Conservation (phyloP, 2,888 invertebrate genomes). For the Epinotia nisella region DNA sequence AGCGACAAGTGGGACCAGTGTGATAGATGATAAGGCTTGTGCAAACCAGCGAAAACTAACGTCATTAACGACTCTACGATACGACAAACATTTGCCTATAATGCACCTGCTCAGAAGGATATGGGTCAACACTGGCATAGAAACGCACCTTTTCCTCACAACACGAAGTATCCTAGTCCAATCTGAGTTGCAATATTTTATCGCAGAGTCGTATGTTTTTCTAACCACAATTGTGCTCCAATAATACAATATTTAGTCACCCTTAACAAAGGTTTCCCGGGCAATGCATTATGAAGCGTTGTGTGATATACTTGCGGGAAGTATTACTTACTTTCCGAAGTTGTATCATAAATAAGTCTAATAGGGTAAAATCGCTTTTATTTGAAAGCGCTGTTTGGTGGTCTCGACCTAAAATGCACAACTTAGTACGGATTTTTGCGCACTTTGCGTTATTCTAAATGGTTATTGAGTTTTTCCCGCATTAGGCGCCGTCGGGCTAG, state of each 20-base stretch:
- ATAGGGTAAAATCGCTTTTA: neutral
- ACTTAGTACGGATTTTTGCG: slow-evolving; percentile 17
- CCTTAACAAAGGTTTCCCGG: too few relatives aligned
- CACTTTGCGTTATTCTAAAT: slow-evolving; percentile 33
- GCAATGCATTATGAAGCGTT: neutral
- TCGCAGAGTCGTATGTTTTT: too few relatives aligned
- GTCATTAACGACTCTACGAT: neutral
- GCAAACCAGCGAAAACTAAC: neutral
- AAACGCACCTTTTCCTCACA: neutral
- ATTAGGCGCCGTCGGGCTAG: slow-evolving; percentile 5
- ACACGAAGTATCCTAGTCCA: neutral
- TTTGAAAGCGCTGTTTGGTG: neutral
- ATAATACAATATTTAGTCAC: too few relatives aligned
- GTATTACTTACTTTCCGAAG: neutral
- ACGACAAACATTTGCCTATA: too few relatives aligned
- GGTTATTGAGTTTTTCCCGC: slow-evolving; percentile 34
- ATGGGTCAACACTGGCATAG: too few relatives aligned
- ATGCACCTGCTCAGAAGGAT: too few relatives aligned
- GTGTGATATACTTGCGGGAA: slow-evolving; percentile 4
- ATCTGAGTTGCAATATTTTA: too few relatives aligned
- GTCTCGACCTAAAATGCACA: neutral
- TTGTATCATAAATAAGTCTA: slow-evolving; percentile 1
- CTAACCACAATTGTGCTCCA: too few relatives aligned
- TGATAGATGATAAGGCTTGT: neutral
- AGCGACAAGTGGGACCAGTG: too few relatives aligned